Percentiles rank a stretch among this genome's conserved stretches.
These are phyloP conservation scores for Naso thynnoides DNA, from an alignment of 2,797 vertebrate genomes.

Conservation along the genomic window DNA sequence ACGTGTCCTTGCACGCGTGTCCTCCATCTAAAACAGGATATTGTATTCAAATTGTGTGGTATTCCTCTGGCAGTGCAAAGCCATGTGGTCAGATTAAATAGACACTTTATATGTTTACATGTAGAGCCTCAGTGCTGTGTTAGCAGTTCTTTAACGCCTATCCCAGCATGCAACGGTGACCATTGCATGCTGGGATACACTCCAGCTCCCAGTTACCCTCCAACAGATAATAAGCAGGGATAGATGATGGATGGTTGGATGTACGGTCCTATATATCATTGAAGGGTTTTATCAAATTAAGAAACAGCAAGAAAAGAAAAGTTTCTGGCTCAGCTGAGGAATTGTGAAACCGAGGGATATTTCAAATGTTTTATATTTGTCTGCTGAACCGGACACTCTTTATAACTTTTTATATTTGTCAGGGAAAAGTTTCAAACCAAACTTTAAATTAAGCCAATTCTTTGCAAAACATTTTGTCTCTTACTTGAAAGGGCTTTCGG, in stretches of 20 bases:
- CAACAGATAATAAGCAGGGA: neutral
- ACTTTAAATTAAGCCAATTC: neutral
- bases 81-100: neutral
- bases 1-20: neutral
- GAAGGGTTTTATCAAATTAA: neutral
- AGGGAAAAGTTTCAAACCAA: neutral
- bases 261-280: neutral
- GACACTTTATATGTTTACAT: neutral
- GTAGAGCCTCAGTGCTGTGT: no score
- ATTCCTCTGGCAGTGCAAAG: neutral
- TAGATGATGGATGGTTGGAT: neutral
- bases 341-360: neutral
- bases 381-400: neutral
- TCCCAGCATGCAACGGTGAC: neutral
- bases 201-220: neutral
- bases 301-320: neutral
- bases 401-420: neutral
- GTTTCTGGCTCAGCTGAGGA: neutral
- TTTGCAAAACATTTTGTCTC: slow-evolving; percentile 10
- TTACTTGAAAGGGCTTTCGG: neutral
- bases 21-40: neutral
- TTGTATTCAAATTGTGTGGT: neutral
- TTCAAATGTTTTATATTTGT: neutral
- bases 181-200: neutral
- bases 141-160: no score